These are phyloP conservation scores for Botia almorhae DNA, from an alignment of 2,797 vertebrate species.

Conservation along the genomic window DNA sequence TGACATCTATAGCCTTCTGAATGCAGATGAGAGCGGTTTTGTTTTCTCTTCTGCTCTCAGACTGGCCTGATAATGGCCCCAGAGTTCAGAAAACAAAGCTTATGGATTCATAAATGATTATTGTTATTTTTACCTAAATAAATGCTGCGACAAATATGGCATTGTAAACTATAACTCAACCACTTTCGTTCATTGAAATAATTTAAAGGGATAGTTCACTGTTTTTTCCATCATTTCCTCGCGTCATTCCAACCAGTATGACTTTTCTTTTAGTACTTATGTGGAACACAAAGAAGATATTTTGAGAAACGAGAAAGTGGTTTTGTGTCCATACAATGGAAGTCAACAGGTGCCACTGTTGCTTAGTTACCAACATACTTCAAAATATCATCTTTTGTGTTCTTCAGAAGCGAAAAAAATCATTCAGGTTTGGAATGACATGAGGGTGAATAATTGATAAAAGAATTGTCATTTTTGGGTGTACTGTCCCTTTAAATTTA, in stretches of 20 bases:
- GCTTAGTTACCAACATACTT: background rate
- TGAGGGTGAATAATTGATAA: background rate
- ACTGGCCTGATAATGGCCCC: conserved; percentile 14
- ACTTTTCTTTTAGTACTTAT: no score
- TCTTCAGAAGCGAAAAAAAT: no score
- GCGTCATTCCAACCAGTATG: background rate
- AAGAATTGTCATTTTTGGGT: background rate
- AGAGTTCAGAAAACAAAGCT: conserved; percentile 12
- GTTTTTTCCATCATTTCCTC: background rate
- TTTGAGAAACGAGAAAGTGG: no score
- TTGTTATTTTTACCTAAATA: background rate
- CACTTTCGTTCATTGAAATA: background rate
- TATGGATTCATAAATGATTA: conserved; percentile 5
- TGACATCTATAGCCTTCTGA: conserved; percentile 64
- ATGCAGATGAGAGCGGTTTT: conserved; percentile 65
- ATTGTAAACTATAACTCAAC: background rate
- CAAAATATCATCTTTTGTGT: no score
- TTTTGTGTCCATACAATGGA: no score
- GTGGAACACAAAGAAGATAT: no score
- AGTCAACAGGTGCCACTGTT: no score
- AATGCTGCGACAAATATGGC: background rate
- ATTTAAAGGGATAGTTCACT: background rate
- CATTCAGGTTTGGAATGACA: no score
- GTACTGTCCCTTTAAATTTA: background rate
- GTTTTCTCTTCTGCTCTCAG: conserved; percentile 43